A percentile compares a stretch with the other conserved stretches of the same genome.
Conservation (phyloP, 2,888 invertebrate species). For the Drosophila anomalipes region DNA sequence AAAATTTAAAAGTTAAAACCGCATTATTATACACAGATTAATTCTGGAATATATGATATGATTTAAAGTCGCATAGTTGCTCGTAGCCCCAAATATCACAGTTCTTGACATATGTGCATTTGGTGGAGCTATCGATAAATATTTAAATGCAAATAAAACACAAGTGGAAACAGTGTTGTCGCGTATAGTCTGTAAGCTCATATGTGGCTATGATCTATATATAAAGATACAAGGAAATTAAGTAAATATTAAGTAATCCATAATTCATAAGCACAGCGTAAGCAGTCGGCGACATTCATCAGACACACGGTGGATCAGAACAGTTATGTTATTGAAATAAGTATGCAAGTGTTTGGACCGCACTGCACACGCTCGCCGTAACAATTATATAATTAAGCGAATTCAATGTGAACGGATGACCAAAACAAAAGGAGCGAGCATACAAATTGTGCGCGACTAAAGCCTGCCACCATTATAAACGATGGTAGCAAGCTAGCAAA, state of each 20-base stretch:
- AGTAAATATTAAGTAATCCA: slow-evolving; percentile 16
- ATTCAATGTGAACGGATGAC: slow-evolving; percentile 58
- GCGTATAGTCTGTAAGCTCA: slow-evolving; percentile 8
- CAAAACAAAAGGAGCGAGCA: slow-evolving; percentile 64
- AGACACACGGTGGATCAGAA: background rate
- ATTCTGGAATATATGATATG: background rate
- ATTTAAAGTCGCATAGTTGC: slow-evolving; percentile 15
- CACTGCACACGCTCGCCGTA: slow-evolving; percentile 40
- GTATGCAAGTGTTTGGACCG: slow-evolving; percentile 37
- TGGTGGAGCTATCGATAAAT: slow-evolving; percentile 37
- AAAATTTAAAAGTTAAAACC: background rate
- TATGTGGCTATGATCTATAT: slow-evolving; percentile 33
- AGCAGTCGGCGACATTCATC: background rate
- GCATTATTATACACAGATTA: background rate
- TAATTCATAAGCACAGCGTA: slow-evolving; percentile 1
- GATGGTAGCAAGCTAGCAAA: slow-evolving; percentile 69
- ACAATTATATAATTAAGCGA: slow-evolving; percentile 67
- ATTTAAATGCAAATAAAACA: slow-evolving; percentile 2
- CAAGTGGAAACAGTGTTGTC: slow-evolving; percentile 39
- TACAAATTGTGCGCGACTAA: slow-evolving; percentile 31
- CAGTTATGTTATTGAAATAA: slow-evolving; percentile 5
- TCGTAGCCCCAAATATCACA: background rate
- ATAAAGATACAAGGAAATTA: slow-evolving; percentile 27
- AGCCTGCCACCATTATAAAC: slow-evolving; percentile 43
- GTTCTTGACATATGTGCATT: background rate